Base-by-base conservation (phyloP, 2,113 vertebrate species). In the Trematocara macrostoma region DNA sequence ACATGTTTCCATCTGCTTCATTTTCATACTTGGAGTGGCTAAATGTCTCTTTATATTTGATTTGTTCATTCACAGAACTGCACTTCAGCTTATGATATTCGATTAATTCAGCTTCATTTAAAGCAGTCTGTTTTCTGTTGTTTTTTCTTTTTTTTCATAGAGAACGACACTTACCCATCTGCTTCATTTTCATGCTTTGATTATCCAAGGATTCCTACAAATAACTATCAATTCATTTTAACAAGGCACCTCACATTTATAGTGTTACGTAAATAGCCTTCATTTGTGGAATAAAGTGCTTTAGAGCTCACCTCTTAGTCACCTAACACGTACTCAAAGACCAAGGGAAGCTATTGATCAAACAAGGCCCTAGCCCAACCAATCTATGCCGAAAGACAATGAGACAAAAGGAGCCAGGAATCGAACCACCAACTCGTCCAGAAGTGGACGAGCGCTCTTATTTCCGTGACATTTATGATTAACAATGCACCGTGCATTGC, bases 11-110 rank as follows among this genome's bases (percentile, higher is more conserved):
- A 91, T 94, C 89, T 94, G 91, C 56, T 90, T 92, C 74, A 53
- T 91, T 90, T 89, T 82, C 8, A 31, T 74, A 53, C 71, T 88
- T 52, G 64, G 84, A 91, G 84, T 79, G 52, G 80, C 82, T 81
- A 79, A 93, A 84, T 89, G 89, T 91, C 90, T 84, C 81, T 83
- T 90, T 92, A 52, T 86, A 92, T 94, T 90, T 89, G 79, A 89
- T 87, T 90, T 92, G 84, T 91, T 89, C 80, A 67, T 80, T 86
- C 85, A 80, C 76, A 86, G 57, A 83, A 91, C 74, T 67, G 80
- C 56, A 80, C 79, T 83, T 83, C 47, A 78, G 84, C 83, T 81
- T 53, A 82, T 56, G 4, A 56, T 67, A 82, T 57, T 83, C 10
- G 23, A 78, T 94, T 82, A 91, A 67, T 91, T 94, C 78, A 79